Percentiles rank a stretch among this genome's conserved stretches.
Evolutionary conservation across 2,888 invertebrate species (phyloP).

Genomic region (Ichneumon xanthorius): DNA sequence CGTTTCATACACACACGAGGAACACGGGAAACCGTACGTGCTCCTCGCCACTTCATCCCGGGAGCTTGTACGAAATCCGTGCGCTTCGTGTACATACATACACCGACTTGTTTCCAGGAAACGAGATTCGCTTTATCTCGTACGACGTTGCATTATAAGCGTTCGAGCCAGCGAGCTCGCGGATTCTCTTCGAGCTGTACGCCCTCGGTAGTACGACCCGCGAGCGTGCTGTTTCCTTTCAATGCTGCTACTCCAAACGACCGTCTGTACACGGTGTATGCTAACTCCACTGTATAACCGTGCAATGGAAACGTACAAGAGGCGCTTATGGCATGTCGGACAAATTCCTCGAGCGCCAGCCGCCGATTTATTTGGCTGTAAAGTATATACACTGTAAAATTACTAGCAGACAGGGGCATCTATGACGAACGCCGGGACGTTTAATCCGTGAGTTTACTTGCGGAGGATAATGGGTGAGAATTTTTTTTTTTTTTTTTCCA

Average conservation of each 20-base stretch:
- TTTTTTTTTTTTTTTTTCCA: conserved; percentile 16
- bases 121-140: conserved; percentile 65
- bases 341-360: conserved; percentile 31
- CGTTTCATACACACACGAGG: conserved; percentile 35
- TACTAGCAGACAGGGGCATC: not conserved
- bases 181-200: conserved; percentile 7
- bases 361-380: conserved; percentile 52
- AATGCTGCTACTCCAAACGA: conserved; percentile 36
- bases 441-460: not conserved
- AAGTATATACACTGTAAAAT: conserved; percentile 27
- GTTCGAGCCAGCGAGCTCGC: not conserved
- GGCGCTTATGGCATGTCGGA: not conserved
- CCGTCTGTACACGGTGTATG: not conserved
- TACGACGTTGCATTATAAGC: conserved; percentile 44
- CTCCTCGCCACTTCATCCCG: conserved; percentile 42
- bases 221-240: conserved; percentile 30
- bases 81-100: conserved; percentile 11
- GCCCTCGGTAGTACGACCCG: not conserved
- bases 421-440: not conserved
- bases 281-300: not conserved
- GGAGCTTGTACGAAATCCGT: conserved; percentile 6
- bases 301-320: conserved; percentile 8
- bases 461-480: not conserved
- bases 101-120: conserved; percentile 53
- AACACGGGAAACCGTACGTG: conserved; percentile 48